Base-by-base conservation (phyloP, 2,888 invertebrate genomes). In the Listrodromus nycthemerus region DNA sequence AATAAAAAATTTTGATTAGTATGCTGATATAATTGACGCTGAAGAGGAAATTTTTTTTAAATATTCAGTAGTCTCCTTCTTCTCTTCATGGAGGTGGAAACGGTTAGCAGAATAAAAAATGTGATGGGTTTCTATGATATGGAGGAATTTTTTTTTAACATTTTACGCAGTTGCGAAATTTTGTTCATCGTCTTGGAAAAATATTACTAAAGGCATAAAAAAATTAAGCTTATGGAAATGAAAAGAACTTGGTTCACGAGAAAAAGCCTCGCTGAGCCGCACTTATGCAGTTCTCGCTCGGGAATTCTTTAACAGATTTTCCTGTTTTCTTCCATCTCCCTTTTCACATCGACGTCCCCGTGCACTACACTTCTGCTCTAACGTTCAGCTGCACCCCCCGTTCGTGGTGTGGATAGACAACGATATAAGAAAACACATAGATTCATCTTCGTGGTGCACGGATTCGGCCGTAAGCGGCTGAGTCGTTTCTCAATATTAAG, bases 401-500 rank as follows among this genome's bases (percentile, higher is more conserved):
- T 67, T 71, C 61, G 70, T 63, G 65, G 63, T 37, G 50, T 30
- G 80, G 74, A 85, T 75, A 83, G 74, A 70, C 75, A 76, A 81
- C 67, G 37, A 76, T 74, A 69, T 80, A 81, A 75, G 71, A 55
- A 84, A 85, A 82, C 71, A 70, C 82, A 83, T 76, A 86, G 84
- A 87, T 87, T 86, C 86, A 86, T 87, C 86, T 87, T 87, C 77
- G 61, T 75, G 76, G 71, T 52, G 84, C 82, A 79, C 80, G 86
- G 86, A 86, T 85, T 87, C 83, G 63, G 63, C 21, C 80, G 70
- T 85, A 84, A 86, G 86, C 86, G 76, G 80, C 79, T 55, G 37
- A 82, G 76, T 85, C 86, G 77, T 85, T 86, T 85, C 84, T 87
- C 86, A 87, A 87, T 86, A 87, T 87, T 85, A 86, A 86, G 82